phyloP scores from a whole-genome alignment of 2,113 vertebrate genomes.

The Haemorhous mexicanus region DNA sequence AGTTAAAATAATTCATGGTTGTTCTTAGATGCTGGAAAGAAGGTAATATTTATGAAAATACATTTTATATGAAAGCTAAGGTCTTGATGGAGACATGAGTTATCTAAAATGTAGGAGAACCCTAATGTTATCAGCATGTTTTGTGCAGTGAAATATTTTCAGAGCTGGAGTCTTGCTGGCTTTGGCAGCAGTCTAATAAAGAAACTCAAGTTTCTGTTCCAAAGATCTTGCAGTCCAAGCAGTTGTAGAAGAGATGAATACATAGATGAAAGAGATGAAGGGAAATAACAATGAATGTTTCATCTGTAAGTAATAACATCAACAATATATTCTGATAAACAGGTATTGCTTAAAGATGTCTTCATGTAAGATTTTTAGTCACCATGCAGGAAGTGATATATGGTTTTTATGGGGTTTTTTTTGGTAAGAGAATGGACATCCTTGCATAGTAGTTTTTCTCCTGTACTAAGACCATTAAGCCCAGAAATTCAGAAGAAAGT shows the following conservation, averaged over 20 bases:
- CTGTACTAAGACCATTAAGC: neutral
- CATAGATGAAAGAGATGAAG: neutral
- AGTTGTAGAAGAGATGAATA: neutral
- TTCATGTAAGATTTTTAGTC: neutral
- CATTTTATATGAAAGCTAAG: neutral
- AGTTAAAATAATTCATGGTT: neutral
- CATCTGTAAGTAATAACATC: neutral
- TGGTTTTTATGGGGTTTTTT: rapidly evolving
- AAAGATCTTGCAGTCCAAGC: neutral
- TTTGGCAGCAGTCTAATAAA: neutral
- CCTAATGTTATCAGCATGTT: neutral
- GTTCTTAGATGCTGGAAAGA: neutral
- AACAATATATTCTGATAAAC: neutral
- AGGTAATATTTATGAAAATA: neutral
- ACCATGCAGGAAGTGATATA: neutral
- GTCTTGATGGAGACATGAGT: neutral
- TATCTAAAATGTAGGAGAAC: neutral
- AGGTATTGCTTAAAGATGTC: neutral
- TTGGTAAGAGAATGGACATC: neutral
- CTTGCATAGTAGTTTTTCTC: neutral
- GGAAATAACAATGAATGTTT: neutral
- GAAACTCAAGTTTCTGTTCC: neutral
- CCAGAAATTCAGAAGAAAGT: neutral
- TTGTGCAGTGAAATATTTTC: neutral
- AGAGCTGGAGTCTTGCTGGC: neutral